phyloP scores from a whole-genome alignment of 37 sponge, comb jelly and placozoan genomes.

The Mnemiopsis leidyi region DNA sequence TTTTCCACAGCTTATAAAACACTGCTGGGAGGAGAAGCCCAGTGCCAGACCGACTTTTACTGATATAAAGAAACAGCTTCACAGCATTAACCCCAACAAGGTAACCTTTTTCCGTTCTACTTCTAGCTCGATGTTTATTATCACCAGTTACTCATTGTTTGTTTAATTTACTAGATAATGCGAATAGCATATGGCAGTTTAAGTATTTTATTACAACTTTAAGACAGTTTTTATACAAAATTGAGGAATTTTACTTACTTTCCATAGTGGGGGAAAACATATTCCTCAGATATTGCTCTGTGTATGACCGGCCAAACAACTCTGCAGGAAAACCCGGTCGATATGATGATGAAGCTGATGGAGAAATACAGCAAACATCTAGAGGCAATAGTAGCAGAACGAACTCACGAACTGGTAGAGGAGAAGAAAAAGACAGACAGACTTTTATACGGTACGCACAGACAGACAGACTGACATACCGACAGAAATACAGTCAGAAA shows the following conservation, averaged over 20 bases:
- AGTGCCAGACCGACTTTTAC: slow-evolving; percentile 74
- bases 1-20: slow-evolving; percentile 69
- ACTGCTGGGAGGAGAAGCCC: slow-evolving; percentile 73
- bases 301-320: too few species aligned
- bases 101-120: too few species aligned
- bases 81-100: slow-evolving; percentile 72
- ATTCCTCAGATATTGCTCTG: too few species aligned
- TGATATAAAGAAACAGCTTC: slow-evolving; percentile 71
- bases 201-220: too few species aligned
- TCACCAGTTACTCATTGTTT: too few species aligned
- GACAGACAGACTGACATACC: neutral
- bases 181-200: too few species aligned
- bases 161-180: too few species aligned
- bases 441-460: slow-evolving; percentile 77
- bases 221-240: too few species aligned
- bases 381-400: slow-evolving; percentile 79
- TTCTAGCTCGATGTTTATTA: too few species aligned
- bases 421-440: slow-evolving; percentile 81
- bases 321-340: slow-evolving; percentile 78
- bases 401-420: slow-evolving; percentile 80
- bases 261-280: too few species aligned
- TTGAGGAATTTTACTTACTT: too few species aligned
- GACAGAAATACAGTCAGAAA: neutral
- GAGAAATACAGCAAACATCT: slow-evolving; percentile 90
- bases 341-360: slow-evolving; percentile 93